Conservation (phyloP, 2,888 invertebrate species). For the Chrysodeixis includens region DNA sequence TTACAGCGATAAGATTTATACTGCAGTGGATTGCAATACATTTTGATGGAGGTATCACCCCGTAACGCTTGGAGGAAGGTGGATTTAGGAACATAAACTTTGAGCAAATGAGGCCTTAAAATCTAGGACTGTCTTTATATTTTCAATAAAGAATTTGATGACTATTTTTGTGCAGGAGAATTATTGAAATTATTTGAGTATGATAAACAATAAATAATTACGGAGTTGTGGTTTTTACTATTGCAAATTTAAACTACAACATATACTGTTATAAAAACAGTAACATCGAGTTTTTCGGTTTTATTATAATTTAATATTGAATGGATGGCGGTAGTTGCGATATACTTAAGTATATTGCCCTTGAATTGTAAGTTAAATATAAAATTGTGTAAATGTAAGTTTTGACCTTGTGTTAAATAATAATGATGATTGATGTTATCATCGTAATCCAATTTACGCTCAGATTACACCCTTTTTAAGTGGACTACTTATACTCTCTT, state of each 20-base stretch:
- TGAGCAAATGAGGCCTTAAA: too few species aligned
- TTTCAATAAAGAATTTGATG: neutral
- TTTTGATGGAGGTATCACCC: neutral
- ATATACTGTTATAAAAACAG: too few species aligned
- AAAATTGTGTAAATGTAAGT: slow-evolving; percentile 1
- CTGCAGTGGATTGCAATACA: neutral
- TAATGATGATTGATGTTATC: slow-evolving; percentile 3
- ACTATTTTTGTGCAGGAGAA: neutral
- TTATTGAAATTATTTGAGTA: too few species aligned
- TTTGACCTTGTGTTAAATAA: neutral
- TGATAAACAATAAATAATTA: too few species aligned
- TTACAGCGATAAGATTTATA: slow-evolving; percentile 1
- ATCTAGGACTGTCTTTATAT: neutral
- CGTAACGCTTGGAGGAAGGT: neutral
- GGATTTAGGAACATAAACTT: neutral
- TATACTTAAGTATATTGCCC: slow-evolving; percentile 1
- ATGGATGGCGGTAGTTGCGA: slow-evolving; percentile 2
- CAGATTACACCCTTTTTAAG: neutral
- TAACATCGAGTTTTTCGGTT: neutral
- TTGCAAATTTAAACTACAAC: too few species aligned
- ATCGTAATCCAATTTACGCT: neutral
- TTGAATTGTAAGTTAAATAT: neutral
- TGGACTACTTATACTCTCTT: neutral
- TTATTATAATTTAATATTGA: neutral
- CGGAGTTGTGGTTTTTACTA: too few species aligned